Evolutionary conservation across 2,113 vertebrate genomes (phyloP), one percentile per base, ranked within the genome.

Genomic region (Monopterus albus): DNA sequence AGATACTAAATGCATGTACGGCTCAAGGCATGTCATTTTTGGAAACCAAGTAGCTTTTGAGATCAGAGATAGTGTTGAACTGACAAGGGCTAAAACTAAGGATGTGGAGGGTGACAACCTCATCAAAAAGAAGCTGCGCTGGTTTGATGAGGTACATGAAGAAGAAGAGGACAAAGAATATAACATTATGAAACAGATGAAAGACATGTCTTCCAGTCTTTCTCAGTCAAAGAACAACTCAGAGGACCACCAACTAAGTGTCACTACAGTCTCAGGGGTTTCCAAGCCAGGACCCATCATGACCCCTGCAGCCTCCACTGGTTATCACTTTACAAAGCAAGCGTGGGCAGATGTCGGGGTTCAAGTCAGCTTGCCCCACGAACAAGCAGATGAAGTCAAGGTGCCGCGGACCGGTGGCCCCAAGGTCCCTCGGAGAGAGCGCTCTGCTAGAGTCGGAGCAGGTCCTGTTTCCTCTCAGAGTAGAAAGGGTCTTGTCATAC

Each of bases 41-140:
- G 89, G 92, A 62, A 91, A 87, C 79, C 89, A 78, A 21, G 78
- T 90, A 15, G 84, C 93, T 17, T 82, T 89, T 64, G 87, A 88
- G 45, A 88, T 96, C 66, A 94, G 93, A 83, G 97, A 98, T 81
- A 98, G 96, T 58, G 79, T 98, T 46, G 97, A 98, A 68, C 55
- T 98, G 61, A 86, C 88, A 31, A 94, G 93, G 87, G 72, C 82
- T 26, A 98, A 92, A 85, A 80, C 64, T 15, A 92, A 87, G 65
- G 81, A 71, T 6, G 2, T 43, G 61, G 93, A 92, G 76, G 85
- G 72, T 63, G 91, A 82, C 66, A 93, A 79, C 69, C 52, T 33
- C 0, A 39, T 69, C 10, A 88, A 85, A 40, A 96, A 94, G 88
- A 98, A 94, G 67, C 66, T 98, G 31, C 93, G 93, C 20, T 98